Evolutionary conservation across 2,113 vertebrate species (phyloP), one percentile per base, ranked within the genome.

Genomic region (Gopherus evgoodei): DNA sequence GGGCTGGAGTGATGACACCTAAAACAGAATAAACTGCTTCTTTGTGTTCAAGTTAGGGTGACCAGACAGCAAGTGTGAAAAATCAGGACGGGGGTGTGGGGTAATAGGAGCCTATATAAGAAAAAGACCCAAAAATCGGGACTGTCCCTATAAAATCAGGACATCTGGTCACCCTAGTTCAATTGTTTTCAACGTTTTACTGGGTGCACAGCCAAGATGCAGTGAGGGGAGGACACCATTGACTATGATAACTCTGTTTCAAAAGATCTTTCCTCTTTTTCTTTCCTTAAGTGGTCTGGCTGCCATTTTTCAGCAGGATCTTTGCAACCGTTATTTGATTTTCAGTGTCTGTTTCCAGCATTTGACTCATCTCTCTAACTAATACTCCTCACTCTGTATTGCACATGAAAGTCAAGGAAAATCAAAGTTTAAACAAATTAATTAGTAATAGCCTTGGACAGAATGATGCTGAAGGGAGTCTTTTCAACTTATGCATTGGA

Each of bases 361-460:
- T 90, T 94, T 96, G 95, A 94, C 86, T 96, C 94, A 91, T 95
- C 56, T 81, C 93, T 0, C 2, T 81, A 95, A 96, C 95, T 97
- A 96, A 83, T 79, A 54, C 38, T 89, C 52, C 78, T 96, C 81
- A 89, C 52, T 95, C 44, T 75, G 52, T 35, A 62, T 72, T 96
- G 83, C 90, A 83, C 69, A 56, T 0, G 1, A 50, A 56, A 94
- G 38, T 88, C 38, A 81, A 83, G 79, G 84, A 83, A 91, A 93
- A 91, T 50, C 54, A 44, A 90, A 95, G 90, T 84, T 91, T 93
- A 85, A 95, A 85, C 6, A 76, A 91, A 90, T 44, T 42, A 76
- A 27, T 92, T 95, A 92, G 93, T 95, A 93, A 96, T 88, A 91
- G 90, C 65, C 83, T 87, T 84, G 90, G 92, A 96, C 89, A 96